Conservation (phyloP, 2,888 invertebrate genomes). For the Drosophila suboccidentalis region DNA sequence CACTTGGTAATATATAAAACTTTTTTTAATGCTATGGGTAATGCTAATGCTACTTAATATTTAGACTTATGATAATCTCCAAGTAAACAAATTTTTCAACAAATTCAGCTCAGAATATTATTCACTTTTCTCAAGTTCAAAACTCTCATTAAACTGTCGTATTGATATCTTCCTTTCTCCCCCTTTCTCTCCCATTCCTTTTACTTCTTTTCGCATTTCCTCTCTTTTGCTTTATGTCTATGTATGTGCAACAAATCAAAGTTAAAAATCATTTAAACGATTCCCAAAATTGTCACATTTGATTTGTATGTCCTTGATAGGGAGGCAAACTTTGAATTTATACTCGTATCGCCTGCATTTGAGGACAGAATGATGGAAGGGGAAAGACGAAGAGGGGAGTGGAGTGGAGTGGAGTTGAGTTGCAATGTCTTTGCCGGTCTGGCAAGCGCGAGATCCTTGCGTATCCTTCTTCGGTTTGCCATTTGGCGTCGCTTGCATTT, state of each 20-base stretch:
- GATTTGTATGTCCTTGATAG: constrained; percentile 80
- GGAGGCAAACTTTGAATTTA: constrained; percentile 66
- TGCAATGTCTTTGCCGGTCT: constrained; percentile 39
- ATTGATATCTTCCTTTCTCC: not conserved
- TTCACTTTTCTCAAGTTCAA: constrained; percentile 5
- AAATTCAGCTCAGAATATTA: not conserved
- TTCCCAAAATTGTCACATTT: constrained; percentile 73
- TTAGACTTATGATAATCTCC: not conserved
- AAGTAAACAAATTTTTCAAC: not conserved
- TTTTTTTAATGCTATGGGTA: not conserved
- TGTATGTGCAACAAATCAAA: constrained; percentile 57
- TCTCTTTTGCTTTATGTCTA: not conserved
- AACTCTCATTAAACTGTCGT: constrained; percentile 21
- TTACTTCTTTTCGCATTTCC: not conserved
- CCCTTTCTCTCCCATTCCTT: not conserved
- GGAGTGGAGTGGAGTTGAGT: constrained; percentile 9
- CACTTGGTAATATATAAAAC: no score
- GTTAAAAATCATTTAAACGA: constrained; percentile 71
- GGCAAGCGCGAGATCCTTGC: constrained; percentile 47
- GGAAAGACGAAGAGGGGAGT: not conserved
- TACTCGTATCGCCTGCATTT: constrained; percentile 44
- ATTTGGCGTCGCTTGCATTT: constrained; percentile 65
- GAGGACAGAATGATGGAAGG: not conserved
- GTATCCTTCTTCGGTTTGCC: constrained; percentile 36
- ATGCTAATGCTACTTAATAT: not conserved